Conservation (phyloP, 2,113 vertebrate genomes). For the Rhynchomys soricoides region DNA sequence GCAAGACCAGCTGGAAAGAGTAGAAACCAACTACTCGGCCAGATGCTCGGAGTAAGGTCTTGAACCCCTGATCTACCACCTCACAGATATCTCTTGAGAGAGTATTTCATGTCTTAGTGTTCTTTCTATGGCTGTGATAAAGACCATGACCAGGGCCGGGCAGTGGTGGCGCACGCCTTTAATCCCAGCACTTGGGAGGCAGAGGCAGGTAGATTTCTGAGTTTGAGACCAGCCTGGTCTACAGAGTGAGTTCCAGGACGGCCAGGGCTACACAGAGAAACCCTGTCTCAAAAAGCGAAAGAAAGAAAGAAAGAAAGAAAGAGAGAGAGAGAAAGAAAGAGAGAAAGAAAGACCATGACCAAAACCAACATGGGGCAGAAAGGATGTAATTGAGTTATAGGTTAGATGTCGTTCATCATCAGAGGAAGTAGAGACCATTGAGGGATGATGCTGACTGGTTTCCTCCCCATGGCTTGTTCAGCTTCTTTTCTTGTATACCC, state of each 20-base stretch:
- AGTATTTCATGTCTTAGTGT: not conserved
- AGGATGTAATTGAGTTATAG: not conserved
- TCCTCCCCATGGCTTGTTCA: no score
- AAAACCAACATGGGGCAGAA: not conserved
- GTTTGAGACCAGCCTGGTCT: no score
- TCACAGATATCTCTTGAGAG: not conserved
- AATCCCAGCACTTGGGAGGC: no score
- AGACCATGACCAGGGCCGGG: no score
- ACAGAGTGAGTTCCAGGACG: no score
- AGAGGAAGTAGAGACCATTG: not conserved
- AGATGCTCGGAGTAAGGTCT: not conserved
- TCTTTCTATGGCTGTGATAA: not conserved
- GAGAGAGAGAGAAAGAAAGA: no score
- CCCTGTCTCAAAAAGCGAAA: no score
- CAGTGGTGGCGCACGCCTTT: no score
- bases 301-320: no score
- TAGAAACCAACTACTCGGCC: not conserved
- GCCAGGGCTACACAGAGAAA: no score
- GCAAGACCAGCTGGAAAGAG: not conserved
- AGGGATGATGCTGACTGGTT: not conserved
- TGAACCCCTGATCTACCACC: not conserved
- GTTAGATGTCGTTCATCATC: not conserved
- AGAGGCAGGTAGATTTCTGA: no score
- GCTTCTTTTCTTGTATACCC: not conserved
- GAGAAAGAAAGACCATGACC: not conserved